A percentile compares a stretch with the other conserved stretches of the same genome.
phyloP scores from a whole-genome alignment of 2,113 vertebrate genomes.

The Pygoscelis antarcticus region DNA sequence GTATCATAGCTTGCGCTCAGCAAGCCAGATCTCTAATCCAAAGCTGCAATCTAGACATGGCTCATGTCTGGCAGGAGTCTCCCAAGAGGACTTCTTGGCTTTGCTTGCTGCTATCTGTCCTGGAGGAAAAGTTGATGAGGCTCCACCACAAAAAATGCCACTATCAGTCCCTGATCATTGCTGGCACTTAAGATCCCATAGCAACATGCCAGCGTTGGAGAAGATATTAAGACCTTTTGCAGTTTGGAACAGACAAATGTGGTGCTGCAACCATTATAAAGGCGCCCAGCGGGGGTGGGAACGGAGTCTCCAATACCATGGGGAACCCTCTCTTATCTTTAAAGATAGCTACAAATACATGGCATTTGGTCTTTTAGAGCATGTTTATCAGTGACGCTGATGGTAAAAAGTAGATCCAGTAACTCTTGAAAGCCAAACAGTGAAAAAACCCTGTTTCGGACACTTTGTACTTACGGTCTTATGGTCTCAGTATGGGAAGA shows the following conservation, averaged over 20 bases:
- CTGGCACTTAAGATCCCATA: not conserved
- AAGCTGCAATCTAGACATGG: not conserved
- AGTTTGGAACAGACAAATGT: not conserved
- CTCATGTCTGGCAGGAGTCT: not conserved
- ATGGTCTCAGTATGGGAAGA: not conserved
- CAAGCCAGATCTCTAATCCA: not conserved
- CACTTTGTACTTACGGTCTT: not conserved
- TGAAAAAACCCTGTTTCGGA: not conserved
- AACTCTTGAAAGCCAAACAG: not conserved
- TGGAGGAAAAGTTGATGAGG: not conserved
- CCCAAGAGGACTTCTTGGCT: not conserved
- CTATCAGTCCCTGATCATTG: not conserved
- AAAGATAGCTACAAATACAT: not conserved
- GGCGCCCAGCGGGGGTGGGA: not conserved
- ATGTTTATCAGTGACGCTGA: not conserved
- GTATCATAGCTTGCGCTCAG: not conserved
- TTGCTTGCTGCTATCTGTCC: not conserved
- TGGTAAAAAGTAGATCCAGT: not conserved
- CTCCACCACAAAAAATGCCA: not conserved
- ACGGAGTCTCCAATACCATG: not conserved
- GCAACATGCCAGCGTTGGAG: not conserved
- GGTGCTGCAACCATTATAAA: not conserved
- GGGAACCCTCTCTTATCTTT: not conserved
- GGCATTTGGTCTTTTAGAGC: not conserved
- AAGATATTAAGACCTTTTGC: not conserved